Evolutionary conservation across 2,888 invertebrate genomes (phyloP).

Genomic region (Lymantria monacha): DNA sequence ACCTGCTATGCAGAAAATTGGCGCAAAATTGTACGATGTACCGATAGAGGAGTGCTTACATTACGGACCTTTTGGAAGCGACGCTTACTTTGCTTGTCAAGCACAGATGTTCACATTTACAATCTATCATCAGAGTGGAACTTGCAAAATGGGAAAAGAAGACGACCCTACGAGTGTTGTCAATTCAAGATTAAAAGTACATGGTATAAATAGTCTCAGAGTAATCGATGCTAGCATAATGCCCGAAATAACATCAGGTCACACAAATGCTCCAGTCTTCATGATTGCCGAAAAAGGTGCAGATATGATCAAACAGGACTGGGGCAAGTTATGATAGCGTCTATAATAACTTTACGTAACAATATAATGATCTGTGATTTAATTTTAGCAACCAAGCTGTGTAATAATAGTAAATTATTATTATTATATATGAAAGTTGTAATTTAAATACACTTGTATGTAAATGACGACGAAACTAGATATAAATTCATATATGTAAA

Average conservation of each 20-base stretch:
- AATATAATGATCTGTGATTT: slow-evolving; percentile 26
- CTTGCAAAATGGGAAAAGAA: slow-evolving; percentile 85
- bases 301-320: slow-evolving; percentile 85
- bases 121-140: slow-evolving; percentile 86
- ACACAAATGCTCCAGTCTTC: slow-evolving; percentile 89
- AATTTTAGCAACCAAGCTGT: slow-evolving; percentile 8
- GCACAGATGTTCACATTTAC: slow-evolving; percentile 85
- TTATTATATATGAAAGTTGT: not conserved
- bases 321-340: slow-evolving; percentile 46
- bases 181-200: slow-evolving; percentile 82
- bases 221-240: slow-evolving; percentile 91
- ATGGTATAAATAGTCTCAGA: slow-evolving; percentile 85
- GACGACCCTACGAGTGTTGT: slow-evolving; percentile 84
- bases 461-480: no score
- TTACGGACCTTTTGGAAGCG: slow-evolving; percentile 81
- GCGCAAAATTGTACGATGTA: slow-evolving; percentile 81
- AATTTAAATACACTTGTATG: no score
- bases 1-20: slow-evolving; percentile 80
- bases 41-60: slow-evolving; percentile 83
- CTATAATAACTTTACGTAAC: not conserved
- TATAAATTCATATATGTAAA: no score
- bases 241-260: slow-evolving; percentile 88
- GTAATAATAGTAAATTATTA: not conserved
- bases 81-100: slow-evolving; percentile 87
- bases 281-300: slow-evolving; percentile 92